A percentile compares a stretch with the other conserved stretches of the same genome.
phyloP scores from a whole-genome alignment of 1,140 invertebrate species.

The Carposina sasakii region DNA sequence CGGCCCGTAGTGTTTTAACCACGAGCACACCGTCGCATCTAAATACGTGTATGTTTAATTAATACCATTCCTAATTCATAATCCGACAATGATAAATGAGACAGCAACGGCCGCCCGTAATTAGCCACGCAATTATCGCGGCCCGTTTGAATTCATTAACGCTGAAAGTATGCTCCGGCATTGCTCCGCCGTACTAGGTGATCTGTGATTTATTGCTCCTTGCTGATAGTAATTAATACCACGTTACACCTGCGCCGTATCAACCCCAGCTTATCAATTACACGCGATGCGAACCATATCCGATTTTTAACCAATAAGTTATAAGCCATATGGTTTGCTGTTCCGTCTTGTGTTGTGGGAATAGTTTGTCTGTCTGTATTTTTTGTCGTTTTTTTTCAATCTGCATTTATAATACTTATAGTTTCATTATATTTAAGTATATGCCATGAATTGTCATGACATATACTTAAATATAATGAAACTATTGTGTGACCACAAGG shows the following conservation, averaged over 20 bases:
- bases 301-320: constrained; percentile 48
- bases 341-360: too few relatives aligned
- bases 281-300: constrained; percentile 27
- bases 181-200: too few relatives aligned
- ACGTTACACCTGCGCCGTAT: constrained; percentile 38
- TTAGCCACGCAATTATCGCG: constrained; percentile 69
- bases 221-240: constrained; percentile 60
- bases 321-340: too few relatives aligned
- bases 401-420: too few relatives aligned
- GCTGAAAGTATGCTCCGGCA: constrained; percentile 38
- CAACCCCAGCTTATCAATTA: constrained; percentile 38
- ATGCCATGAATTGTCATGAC: too few relatives aligned
- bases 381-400: too few relatives aligned
- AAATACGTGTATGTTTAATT: constrained; percentile 70
- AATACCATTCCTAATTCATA: constrained; percentile 67
- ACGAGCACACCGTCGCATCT: too few relatives aligned
- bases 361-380: too few relatives aligned
- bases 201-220: constrained; percentile 64
- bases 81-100: constrained; percentile 70
- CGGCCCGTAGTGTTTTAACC: too few relatives aligned
- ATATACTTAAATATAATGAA: too few relatives aligned
- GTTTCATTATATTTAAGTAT: too few relatives aligned
- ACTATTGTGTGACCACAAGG: too few relatives aligned
- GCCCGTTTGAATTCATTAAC: constrained; percentile 65
- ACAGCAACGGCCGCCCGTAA: constrained; percentile 57